These are phyloP conservation scores for Matsumyia berberina DNA, from an alignment of 2,888 invertebrate species.

Conservation along the genomic window DNA sequence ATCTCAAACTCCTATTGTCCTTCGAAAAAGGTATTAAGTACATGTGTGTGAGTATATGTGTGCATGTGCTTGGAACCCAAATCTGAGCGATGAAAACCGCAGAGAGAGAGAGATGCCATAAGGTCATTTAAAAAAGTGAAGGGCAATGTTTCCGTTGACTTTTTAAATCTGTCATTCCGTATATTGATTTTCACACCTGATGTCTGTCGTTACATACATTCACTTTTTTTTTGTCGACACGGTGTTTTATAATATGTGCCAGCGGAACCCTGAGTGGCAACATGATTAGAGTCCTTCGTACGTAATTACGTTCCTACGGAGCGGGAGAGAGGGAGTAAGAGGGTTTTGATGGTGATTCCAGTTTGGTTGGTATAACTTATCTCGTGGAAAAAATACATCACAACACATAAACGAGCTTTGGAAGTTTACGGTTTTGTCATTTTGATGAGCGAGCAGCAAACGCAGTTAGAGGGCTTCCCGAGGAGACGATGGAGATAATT, in stretches of 20 bases:
- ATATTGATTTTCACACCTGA: slow-evolving; percentile 63
- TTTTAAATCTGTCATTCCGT: slow-evolving; percentile 41
- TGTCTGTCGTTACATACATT: slow-evolving; percentile 14
- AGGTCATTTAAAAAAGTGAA: slow-evolving; percentile 46
- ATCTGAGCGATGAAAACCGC: slow-evolving; percentile 26
- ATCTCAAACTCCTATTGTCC: slow-evolving; percentile 30
- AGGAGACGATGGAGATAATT: too few relatives aligned
- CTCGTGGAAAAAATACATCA: too few relatives aligned
- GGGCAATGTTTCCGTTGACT: slow-evolving; percentile 3
- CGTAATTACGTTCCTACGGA: too few relatives aligned
- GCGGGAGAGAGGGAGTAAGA: too few relatives aligned
- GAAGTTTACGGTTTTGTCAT: slow-evolving; percentile 2
- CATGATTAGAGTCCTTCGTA: too few relatives aligned
- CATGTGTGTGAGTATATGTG: neutral
- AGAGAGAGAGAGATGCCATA: slow-evolving; percentile 25
- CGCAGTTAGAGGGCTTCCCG: too few relatives aligned
- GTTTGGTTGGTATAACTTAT: too few relatives aligned
- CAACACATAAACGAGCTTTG: neutral
- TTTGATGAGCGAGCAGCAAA: neutral
- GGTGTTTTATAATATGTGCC: neutral
- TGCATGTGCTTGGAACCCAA: neutral
- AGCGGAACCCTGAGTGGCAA: too few relatives aligned
- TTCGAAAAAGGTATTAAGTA: slow-evolving; percentile 46
- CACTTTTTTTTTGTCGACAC: slow-evolving; percentile 35
- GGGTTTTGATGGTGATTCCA: too few relatives aligned